Conservation (phyloP, 2,113 vertebrate species). For the Eulemur macaco region DNA sequence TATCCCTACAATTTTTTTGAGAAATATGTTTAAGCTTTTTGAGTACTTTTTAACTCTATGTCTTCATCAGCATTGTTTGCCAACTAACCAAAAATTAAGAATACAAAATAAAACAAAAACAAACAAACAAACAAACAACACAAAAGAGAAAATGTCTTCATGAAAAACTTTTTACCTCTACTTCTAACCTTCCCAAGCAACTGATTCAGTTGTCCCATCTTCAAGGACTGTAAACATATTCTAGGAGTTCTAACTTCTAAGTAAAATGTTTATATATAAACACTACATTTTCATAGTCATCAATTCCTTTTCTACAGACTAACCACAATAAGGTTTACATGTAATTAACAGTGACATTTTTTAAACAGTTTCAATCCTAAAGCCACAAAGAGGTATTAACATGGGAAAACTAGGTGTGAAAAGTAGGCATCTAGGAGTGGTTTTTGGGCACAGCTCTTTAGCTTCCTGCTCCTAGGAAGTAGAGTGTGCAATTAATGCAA, state of each 20-base stretch:
- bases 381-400: not conserved
- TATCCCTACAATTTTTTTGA: not conserved
- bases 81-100: not conserved
- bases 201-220: not conserved
- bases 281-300: not conserved
- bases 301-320: not conserved
- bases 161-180: not conserved
- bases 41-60: not conserved
- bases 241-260: not conserved
- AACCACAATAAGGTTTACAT: not conserved
- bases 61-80: not conserved
- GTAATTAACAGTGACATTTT: slow-evolving; percentile 7
- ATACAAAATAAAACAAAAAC: rapidly evolving
- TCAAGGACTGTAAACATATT: not conserved
- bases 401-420: not conserved
- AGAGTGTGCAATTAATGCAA: not conserved
- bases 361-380: not conserved
- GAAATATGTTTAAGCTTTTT: not conserved
- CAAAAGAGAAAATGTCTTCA: not conserved
- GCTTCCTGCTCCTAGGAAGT: not conserved
- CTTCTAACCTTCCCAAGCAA: not conserved
- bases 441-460: not conserved
- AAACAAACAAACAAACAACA: no score
- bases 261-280: slow-evolving; percentile 40
- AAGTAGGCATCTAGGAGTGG: not conserved